A percentile compares a stretch with the other conserved stretches of the same genome.
phyloP scores from a whole-genome alignment of 2,113 vertebrate species.

The Actenoides hombroni region DNA sequence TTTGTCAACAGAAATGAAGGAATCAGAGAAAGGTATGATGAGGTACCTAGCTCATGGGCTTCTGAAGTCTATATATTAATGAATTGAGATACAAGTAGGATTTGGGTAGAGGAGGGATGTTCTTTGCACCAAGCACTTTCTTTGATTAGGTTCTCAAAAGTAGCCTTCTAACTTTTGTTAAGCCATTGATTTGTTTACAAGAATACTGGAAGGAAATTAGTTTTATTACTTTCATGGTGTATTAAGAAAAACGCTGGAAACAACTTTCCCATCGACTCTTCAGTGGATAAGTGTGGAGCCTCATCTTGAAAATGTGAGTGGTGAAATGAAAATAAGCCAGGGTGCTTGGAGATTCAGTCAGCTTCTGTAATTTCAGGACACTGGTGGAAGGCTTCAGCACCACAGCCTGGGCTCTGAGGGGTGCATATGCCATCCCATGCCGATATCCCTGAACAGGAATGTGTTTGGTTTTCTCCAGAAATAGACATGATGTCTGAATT shows the following conservation, averaged over 20 bases:
- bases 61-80: not conserved
- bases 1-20: not conserved
- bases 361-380: not conserved
- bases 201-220: not conserved
- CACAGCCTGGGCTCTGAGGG: not conserved
- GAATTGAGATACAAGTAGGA: not conserved
- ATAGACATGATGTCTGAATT: not conserved
- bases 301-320: not conserved
- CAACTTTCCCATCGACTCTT: not conserved
- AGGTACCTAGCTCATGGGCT: not conserved
- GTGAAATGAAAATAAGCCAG: not conserved
- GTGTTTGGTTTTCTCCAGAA: not conserved
- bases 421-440: not conserved
- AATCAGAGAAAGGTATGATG: not conserved
- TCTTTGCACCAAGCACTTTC: not conserved
- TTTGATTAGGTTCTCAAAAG: not conserved
- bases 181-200: not conserved
- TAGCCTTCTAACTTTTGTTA: not conserved
- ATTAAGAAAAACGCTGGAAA: not conserved
- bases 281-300: not conserved
- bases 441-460: not conserved
- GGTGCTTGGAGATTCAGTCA: fast-evolving
- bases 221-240: not conserved
- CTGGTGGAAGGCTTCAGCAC: not conserved
- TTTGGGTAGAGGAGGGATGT: not conserved